A percentile compares a stretch with the other conserved stretches of the same genome.
Conservation (phyloP, 2,797 vertebrate genomes). For the Halcyon chelicuti region DNA sequence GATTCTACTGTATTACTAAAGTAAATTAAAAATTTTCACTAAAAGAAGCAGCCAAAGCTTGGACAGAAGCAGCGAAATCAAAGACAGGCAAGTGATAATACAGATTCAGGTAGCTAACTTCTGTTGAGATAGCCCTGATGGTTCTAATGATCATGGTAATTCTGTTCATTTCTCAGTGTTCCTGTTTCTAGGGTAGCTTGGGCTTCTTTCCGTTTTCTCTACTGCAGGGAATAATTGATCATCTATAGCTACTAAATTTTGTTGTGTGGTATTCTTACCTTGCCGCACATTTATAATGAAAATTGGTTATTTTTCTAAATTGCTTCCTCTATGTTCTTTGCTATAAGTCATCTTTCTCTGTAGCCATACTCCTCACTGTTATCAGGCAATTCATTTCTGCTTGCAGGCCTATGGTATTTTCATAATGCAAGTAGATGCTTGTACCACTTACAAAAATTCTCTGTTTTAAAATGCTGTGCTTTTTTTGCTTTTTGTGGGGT, state of each 20-base stretch:
- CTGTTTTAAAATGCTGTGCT: neutral
- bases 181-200: neutral
- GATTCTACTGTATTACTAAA: neutral
- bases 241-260: neutral
- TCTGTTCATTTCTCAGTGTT: neutral
- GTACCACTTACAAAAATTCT: neutral
- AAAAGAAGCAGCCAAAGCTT: neutral
- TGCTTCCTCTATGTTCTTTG: accelerated
- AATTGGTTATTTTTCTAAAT: neutral
- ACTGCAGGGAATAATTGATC: neutral
- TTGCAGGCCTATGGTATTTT: neutral
- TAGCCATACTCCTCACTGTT: neutral
- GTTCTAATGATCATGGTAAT: neutral
- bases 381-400: neutral
- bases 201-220: neutral
- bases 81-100: neutral
- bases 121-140: neutral
- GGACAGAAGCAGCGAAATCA: neutral
- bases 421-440: neutral
- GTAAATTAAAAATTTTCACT: neutral
- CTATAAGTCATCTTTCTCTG: neutral
- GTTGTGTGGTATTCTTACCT: neutral
- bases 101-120: neutral
- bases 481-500: neutral
- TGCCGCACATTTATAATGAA: neutral